Base-by-base conservation (phyloP, 1,140 invertebrate species). In the Diorhabda sublineata region DNA sequence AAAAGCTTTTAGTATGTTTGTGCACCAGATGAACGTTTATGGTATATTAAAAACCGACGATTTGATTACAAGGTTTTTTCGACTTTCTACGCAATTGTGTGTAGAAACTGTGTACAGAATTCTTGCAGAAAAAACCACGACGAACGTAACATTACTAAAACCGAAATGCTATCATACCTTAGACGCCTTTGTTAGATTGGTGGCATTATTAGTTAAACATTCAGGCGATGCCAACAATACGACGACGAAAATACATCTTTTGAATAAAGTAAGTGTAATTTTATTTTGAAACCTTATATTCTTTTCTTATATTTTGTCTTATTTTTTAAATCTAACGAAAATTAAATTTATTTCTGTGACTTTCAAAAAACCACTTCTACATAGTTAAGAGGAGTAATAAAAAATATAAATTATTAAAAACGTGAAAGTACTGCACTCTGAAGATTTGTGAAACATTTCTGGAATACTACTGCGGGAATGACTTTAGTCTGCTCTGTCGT, bases 31-130 rank as follows among this genome's bases (percentile, higher is more conserved):
- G 95, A 98, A 98, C 77, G 87, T 93, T 68, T 95, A 98, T 74
- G 97, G 97, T 3, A 96, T 99, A 61, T 82, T 99, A 8, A 98
- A 98, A 80, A 97, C 95, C 0, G 98, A 99, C 77, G 97, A 99
- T 79, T 86, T 97, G 69, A 98, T 99, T 64, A 97, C 96, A 0
- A 83, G 97, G 69, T 99, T 99, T 83, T 99, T 99, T 85, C 89
- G 97, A 43, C 88, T 98, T 26, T 97, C 95, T 62, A 97, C 96
- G 0, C 96, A 98, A 80, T 92, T 98, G 86, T 98, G 97, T 81
- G 93, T 98, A 0, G 96, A 99, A 77, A 87, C 97, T 60, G 96
- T 95, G 62, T 98, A 98, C 81, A 86, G 95, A 68, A 85, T 85
- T 67, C 79, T 89, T n/a, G 83, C 82, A 4, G 87, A 89, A 69